Base-by-base conservation (phyloP, 2,113 vertebrate species). In the Puntigrus tetrazona region DNA sequence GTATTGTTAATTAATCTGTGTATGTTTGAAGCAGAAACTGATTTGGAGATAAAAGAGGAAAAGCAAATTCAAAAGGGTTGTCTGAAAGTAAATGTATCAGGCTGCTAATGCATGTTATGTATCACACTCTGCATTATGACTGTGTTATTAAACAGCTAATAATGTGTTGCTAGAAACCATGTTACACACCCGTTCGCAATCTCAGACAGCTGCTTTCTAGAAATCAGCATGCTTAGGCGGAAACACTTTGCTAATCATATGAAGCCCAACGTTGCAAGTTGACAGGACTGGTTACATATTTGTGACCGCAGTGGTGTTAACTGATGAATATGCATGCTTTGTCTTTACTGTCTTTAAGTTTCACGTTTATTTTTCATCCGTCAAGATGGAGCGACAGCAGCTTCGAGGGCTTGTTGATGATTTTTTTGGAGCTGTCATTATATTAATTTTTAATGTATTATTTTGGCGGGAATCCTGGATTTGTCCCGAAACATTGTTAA, bases 131-230 rank as follows among this genome's bases (percentile, higher is more conserved):
- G n/a, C 52, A 57, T 57, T 57, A 57, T 57, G 22, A 57, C 16
- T 57, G n/a, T n/a, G 52, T 57, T 57, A 57, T 57, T 57, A 57
- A n/a, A 57, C 52, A n/a, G 52, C 52, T 57, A n/a, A 57, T 57
- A 9, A 57, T n/a, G 52, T 57, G 22, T 57, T 57, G 52, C 52
- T 57, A 57, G 22, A 57, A 57, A 57, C 22, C 52, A n/a, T 57
- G 22, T 57, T 57, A 20, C 16, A 50, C 45, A 50, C 52, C 52
- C 7, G 6, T 14, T 55, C 7, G 52, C 52, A 2, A n/a, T 57
- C 52, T n/a, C 52, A n/a, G 20, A 57, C 52, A 57, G 22, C 22
- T 57, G 10, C 22, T 22, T 22, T 18, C 45, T 50, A 50, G 16
- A 50, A 50, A 18, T 55, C 7, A 57, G n/a, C 8, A 57, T 57